These are phyloP conservation scores for Eulithis prunata DNA, from an alignment of 2,888 invertebrate genomes.

Conservation along the genomic window DNA sequence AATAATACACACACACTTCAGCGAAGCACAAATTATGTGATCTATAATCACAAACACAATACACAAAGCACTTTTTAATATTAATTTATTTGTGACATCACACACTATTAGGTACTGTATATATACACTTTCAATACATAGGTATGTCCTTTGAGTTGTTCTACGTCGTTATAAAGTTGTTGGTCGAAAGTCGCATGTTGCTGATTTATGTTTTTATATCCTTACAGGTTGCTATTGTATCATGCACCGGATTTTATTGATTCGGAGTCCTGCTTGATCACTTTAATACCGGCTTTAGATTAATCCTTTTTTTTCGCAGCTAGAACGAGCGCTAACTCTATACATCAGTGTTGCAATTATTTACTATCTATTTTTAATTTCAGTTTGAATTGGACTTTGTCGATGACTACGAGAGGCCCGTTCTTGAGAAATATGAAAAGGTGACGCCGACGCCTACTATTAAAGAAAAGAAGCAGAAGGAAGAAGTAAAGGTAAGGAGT, in stretches of 20 bases:
- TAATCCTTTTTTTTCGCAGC: slow-evolving; percentile 4
- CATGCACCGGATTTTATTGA: slow-evolving; percentile 7
- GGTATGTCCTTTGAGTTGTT: slow-evolving; percentile 32
- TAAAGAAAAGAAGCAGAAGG: slow-evolving; percentile 77
- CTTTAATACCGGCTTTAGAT: slow-evolving; percentile 12
- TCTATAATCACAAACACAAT: slow-evolving; percentile 15
- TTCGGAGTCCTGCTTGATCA: slow-evolving; percentile 16
- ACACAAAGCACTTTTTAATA: slow-evolving; percentile 17
- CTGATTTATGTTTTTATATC: slow-evolving; percentile 53
- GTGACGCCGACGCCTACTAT: slow-evolving; percentile 76
- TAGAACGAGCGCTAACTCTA: slow-evolving; percentile 24
- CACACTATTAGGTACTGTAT: slow-evolving; percentile 4
- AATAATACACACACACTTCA: slow-evolving; percentile 19
- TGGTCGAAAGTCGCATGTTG: slow-evolving; percentile 71
- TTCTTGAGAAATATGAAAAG: slow-evolving; percentile 88
- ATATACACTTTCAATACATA: slow-evolving; percentile 31
- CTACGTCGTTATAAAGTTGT: slow-evolving; percentile 48
- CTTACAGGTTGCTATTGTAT: slow-evolving; percentile 29
- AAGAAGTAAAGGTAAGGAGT: slow-evolving; percentile 63
- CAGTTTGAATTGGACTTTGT: slow-evolving; percentile 80
- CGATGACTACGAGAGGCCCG: slow-evolving; percentile 90
- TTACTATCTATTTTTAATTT: slow-evolving; percentile 39
- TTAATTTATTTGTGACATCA: neutral
- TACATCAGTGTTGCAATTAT: neutral
- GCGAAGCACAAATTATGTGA: slow-evolving; percentile 11